Conservation (phyloP, 2,888 invertebrate species). For the Eristalis arbustorum region DNA sequence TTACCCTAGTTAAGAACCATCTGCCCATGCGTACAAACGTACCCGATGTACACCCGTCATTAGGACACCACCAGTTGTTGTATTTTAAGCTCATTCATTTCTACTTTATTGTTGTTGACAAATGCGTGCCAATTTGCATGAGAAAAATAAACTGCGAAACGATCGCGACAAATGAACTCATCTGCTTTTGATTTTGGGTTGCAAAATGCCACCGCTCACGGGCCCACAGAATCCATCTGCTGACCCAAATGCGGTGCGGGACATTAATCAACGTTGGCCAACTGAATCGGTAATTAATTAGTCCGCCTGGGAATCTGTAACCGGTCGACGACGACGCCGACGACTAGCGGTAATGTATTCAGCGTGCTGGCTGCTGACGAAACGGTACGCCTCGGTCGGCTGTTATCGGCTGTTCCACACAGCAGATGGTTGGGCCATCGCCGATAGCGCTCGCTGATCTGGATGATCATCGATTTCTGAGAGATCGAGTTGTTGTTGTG, state of each 20-base stretch:
- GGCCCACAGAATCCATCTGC: neutral
- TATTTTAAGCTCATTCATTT: slow-evolving; percentile 19
- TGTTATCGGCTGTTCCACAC: neutral
- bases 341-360: neutral
- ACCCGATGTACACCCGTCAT: slow-evolving; percentile 35
- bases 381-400: neutral
- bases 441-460: neutral
- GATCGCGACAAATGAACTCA: neutral
- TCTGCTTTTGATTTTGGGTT: slow-evolving; percentile 9
- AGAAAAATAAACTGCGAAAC: slow-evolving; percentile 18
- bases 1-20: slow-evolving; percentile 52
- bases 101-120: neutral
- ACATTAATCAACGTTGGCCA: slow-evolving; percentile 26
- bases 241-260: neutral
- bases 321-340: neutral
- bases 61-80: slow-evolving; percentile 16
- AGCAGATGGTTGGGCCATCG: neutral
- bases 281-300: slow-evolving; percentile 25
- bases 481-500: too few relatives aligned
- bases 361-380: neutral
- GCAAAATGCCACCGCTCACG: slow-evolving; percentile 3
- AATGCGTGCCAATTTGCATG: slow-evolving; percentile 38
- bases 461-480: neutral
- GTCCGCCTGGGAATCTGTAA: neutral
- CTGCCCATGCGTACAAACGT: slow-evolving; percentile 7